These are phyloP conservation scores for Heloderma charlesbogerti DNA, from an alignment of 2,113 vertebrate genomes.

Conservation along the genomic window DNA sequence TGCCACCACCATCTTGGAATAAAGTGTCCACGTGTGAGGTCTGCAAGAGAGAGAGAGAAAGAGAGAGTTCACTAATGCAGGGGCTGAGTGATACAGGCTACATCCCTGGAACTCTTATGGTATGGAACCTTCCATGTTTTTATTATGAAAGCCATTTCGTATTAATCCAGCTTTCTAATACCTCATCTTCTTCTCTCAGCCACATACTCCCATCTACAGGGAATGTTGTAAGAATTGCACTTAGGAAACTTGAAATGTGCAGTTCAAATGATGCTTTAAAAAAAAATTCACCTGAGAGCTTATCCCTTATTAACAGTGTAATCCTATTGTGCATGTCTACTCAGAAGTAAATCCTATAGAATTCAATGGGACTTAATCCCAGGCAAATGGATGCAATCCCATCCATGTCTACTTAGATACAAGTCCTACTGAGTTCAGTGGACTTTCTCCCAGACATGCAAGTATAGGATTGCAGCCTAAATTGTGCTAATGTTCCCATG, in stretches of 20 bases:
- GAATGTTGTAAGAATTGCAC: not conserved
- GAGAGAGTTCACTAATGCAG: not conserved
- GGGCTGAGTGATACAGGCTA: not conserved
- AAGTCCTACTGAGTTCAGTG: no score
- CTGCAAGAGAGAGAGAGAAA: not conserved
- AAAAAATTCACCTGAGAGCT: not conserved
- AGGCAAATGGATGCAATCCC: not conserved
- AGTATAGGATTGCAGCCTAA: no score
- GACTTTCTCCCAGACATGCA: no score
- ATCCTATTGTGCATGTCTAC: not conserved
- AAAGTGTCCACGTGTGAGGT: not conserved
- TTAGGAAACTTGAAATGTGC: not conserved
- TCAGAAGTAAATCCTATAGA: not conserved
- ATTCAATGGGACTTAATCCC: not conserved
- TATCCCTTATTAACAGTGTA: not conserved
- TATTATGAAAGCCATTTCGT: not conserved
- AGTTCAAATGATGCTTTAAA: not conserved
- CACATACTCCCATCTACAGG: not conserved
- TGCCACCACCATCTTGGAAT: not conserved
- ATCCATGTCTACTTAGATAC: not conserved
- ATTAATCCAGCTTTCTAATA: not conserved
- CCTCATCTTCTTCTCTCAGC: not conserved
- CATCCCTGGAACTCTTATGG: not conserved
- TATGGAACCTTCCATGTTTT: not conserved
- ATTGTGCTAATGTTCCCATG: not conserved